Evolutionary conservation across 1,140 invertebrate genomes (phyloP), one percentile per base, ranked within the genome.

Genomic region (Cydia strobilella): DNA sequence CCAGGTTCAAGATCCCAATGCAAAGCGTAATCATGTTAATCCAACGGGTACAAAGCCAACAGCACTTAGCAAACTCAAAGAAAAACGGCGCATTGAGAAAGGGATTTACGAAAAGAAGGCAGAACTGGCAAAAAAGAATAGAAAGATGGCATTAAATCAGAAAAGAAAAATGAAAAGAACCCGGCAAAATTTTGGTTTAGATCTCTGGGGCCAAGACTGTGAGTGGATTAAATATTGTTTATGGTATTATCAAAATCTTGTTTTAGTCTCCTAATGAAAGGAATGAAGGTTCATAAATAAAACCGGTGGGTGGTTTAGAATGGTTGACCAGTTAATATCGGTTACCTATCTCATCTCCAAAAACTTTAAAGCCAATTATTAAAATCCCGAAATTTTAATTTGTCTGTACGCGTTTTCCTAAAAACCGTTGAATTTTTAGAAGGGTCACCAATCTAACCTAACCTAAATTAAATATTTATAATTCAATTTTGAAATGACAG

Each of bases 1-100:
- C 13, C 84, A 94, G 87, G 94, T 95, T 0, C 86, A 91, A 83
- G 94, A 94, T 84, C 94, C 94, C 23, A 94, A 93, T 79, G 87
- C 83, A 6, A 94, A 94, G 80, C 86, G 94, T 10, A 94, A 94
- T 75, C 82, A 85, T 80, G 93, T 94, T 0, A 93, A 92, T 62
- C 91, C 91, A 10, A 85, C 92, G 13, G 86, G 93, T 1, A 82
- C 83, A 0, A 91, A 87, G 71, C 81, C 86, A 45, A 86, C 87
- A 42, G 89, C 86, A 35, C 79, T 93, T 1, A 93, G 91, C 42
- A 90, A 92, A 74, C 31, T 90, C 15, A 86, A 88, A 39, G 82
- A 89, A 13, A 86, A 88, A 25, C 81, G 87, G 3, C 79, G 85
- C 48, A 76, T 86, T 13, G 80, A 82, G 42, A 92, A 89, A 74